Conservation (phyloP, 2,113 vertebrate genomes). For the Oplegnathus fasciatus region DNA sequence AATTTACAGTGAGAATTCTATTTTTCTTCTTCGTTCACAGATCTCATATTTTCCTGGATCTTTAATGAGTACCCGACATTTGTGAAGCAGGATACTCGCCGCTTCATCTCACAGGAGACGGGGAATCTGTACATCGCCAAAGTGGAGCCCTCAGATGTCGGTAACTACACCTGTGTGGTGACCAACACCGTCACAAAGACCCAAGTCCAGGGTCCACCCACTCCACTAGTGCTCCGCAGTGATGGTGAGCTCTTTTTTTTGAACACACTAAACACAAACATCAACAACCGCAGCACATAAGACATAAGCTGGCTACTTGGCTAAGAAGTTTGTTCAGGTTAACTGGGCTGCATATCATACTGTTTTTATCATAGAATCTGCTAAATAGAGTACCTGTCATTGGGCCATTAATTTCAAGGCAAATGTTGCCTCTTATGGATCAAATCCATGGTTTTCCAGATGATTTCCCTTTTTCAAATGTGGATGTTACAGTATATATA, state of each 20-base stretch:
- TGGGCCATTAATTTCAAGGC: neutral
- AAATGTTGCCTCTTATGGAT: neutral
- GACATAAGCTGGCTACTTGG: neutral
- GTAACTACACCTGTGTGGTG: conserved; percentile 98
- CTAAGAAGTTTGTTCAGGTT: no score
- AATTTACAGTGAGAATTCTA: conserved; percentile 28
- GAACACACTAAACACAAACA: neutral
- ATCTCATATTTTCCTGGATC: conserved; percentile 96
- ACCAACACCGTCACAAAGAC: conserved; percentile 93
- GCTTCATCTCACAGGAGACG: conserved; percentile 96
- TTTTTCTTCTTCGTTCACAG: conserved; percentile 80
- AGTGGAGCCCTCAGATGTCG: conserved; percentile 94
- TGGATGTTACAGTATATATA: neutral
- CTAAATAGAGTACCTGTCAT: neutral
- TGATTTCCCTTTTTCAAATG: neutral
- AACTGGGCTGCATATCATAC: neutral
- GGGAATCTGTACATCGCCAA: conserved; percentile 98
- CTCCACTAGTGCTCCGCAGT: conserved; percentile 92
- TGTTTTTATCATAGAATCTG: accelerated
- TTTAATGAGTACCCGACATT: conserved; percentile 96
- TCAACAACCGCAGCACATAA: neutral
- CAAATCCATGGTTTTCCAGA: conserved; percentile 6
- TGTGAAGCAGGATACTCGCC: conserved; percentile 93
- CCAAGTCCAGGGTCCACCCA: conserved; percentile 91
- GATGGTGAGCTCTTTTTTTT: conserved; percentile 88